Percentiles rank a stretch among this genome's conserved stretches.
Conservation (phyloP, 2,888 invertebrate genomes). For the Ceramica pisi region DNA sequence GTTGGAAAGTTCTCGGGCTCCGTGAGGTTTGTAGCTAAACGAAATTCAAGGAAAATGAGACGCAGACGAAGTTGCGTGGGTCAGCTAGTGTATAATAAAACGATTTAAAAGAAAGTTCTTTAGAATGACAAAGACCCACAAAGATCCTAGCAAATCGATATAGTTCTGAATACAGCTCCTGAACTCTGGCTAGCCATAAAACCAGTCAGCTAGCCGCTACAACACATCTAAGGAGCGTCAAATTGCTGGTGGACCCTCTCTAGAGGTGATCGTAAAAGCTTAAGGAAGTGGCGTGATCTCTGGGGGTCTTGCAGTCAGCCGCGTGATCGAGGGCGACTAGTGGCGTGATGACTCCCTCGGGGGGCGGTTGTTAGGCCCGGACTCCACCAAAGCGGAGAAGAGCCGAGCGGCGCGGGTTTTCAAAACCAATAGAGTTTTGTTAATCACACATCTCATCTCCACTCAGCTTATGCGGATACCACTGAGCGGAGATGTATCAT, state of each 20-base stretch:
- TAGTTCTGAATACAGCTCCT: neutral
- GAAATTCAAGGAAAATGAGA: too few relatives aligned
- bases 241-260: conserved; percentile 12
- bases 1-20: too few relatives aligned
- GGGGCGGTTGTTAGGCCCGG: neutral
- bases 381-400: too few relatives aligned
- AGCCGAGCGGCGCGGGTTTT: too few relatives aligned
- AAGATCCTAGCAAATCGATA: neutral
- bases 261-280: conserved; percentile 47
- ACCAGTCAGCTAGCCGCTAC: conserved; percentile 11
- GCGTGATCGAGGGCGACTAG: neutral
- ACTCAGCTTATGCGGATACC: too few relatives aligned
- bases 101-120: neutral
- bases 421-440: too few relatives aligned
- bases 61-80: too few relatives aligned
- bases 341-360: conserved; percentile 13
- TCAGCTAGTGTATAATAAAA: too few relatives aligned
- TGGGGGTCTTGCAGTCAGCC: conserved; percentile 23
- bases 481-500: too few relatives aligned
- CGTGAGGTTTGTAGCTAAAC: too few relatives aligned
- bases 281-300: conserved; percentile 46
- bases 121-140: neutral
- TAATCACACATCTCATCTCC: too few relatives aligned
- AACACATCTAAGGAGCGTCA: conserved; percentile 49
- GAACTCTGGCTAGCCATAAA: neutral